A percentile compares a stretch with the other conserved stretches of the same genome.
Evolutionary conservation across 2,113 vertebrate species (phyloP).

Genomic region (Aviceda subcristata): DNA sequence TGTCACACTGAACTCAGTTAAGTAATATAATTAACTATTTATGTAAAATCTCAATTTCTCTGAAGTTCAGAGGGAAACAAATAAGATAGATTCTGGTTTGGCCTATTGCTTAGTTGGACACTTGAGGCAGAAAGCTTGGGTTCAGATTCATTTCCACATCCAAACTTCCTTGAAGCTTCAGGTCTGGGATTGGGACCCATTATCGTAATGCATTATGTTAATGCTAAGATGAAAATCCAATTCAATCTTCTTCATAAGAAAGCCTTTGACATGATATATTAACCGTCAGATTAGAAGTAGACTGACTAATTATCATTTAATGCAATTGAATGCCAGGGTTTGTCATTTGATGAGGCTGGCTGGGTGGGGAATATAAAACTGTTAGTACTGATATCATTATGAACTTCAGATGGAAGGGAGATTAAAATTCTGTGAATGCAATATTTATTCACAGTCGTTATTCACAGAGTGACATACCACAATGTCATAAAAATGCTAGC

Average conservation of each 20-base stretch:
- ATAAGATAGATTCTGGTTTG: neutral
- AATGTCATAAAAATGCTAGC: slow-evolving; percentile 49
- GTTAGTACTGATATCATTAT: neutral
- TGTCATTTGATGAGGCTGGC: neutral
- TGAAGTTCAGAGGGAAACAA: neutral
- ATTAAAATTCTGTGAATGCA: slow-evolving; percentile 40
- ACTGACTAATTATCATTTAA: slow-evolving; percentile 25
- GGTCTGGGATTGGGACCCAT: neutral
- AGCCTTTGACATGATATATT: slow-evolving; percentile 30
- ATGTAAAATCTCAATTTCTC: neutral
- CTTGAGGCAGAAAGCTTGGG: neutral
- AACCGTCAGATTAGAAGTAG: slow-evolving; percentile 12
- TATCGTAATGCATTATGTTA: neutral
- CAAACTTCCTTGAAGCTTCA: neutral
- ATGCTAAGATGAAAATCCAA: neutral
- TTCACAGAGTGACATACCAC: slow-evolving; percentile 26
- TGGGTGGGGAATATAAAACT: slow-evolving; percentile 22
- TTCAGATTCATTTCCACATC: neutral
- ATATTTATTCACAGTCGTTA: slow-evolving; percentile 57
- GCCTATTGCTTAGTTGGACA: neutral
- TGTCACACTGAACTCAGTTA: neutral
- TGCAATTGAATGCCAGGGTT: neutral
- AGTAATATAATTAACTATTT: neutral
- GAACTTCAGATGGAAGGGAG: neutral
- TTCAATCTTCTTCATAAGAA: neutral